Base-by-base conservation (phyloP, 2,113 vertebrate genomes). In the Dolichotis patagonum region DNA sequence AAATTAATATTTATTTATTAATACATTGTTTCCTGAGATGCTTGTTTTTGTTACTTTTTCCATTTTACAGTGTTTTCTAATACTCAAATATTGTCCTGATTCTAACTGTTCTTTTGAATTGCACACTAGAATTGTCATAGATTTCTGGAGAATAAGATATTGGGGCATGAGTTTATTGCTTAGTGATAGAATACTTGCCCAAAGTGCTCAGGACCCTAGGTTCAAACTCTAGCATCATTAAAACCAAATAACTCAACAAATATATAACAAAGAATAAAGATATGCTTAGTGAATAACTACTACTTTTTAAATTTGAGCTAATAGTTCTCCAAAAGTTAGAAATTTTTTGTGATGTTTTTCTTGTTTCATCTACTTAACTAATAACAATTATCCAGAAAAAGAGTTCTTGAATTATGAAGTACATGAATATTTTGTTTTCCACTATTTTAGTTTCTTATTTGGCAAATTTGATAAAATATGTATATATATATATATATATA, bases 171-270 rank as follows among this genome's bases (percentile, higher is more conserved):
- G 19, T 2, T 5, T 67, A 22, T 35, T 67, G 12, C 3, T 16
- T 22, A n/a, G 4, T 32, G 83, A 58, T 43, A 19, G 41, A 22
- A 22, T 7, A 20, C 28, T 49, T 11, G 5, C 52, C 20, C 35
- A 65, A 49, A 0, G 11, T 30, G 1, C 11, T 4, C 28, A 63
- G 13, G 2, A 3, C 1, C 2, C 11, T 52, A 22, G 19, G 5
- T 35, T 32, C 17, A 7, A 35, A n/a, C 17, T 5, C 17, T 14
- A 54, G 7, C 20, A 17, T 3, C 38, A 20, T 26, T 17, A 54
- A 87, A 69, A 69, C n/a, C 12, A 83, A 58, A 20, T 12, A 46
- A 69, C 26, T 5, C 60, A 58, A 58, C 24, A 46, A 75, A 75
- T 12, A 49, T 49, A 7, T 7, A 75, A 46, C 11, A 77, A 46